A percentile compares a stretch with the other conserved stretches of the same genome.
phyloP scores from a whole-genome alignment of 92 coral and sea anemone genomes.

The Epizoanthus scotinus region DNA sequence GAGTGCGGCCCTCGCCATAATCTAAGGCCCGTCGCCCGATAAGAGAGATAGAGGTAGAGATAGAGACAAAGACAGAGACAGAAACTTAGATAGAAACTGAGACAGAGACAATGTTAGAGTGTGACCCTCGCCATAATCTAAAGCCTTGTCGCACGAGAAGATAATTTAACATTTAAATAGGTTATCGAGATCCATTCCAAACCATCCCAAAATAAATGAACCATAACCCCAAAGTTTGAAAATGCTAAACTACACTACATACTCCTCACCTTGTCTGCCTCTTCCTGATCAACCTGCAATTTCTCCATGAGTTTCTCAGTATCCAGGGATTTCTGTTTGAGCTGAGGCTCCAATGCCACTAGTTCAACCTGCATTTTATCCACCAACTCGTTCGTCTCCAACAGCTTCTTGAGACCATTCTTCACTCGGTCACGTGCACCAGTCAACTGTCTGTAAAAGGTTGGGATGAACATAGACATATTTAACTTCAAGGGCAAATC shows the following conservation, averaged over 20 bases:
- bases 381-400: slow-evolving; percentile 95
- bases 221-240: background rate
- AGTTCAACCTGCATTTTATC: slow-evolving; percentile 97
- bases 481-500: background rate
- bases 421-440: slow-evolving; percentile 99
- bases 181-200: too few relatives aligned
- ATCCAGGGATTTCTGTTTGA: slow-evolving; percentile 95
- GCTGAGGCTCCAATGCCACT: slow-evolving; percentile 92
- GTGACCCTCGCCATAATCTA: too few relatives aligned
- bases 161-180: too few relatives aligned
- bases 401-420: slow-evolving; percentile 90
- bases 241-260: background rate
- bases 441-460: slow-evolving; percentile 72
- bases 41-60: background rate
- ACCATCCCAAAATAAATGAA: too few relatives aligned
- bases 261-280: slow-evolving; percentile 87
- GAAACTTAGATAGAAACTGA: too few relatives aligned
- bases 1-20: too few relatives aligned
- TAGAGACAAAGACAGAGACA: too few relatives aligned
- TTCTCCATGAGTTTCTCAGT: slow-evolving; percentile 99
- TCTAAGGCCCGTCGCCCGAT: too few relatives aligned
- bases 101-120: too few relatives aligned
- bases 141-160: too few relatives aligned
- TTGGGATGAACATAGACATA: background rate
- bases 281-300: slow-evolving; percentile 95